These are phyloP conservation scores for Leptinotarsa tumamoca DNA, from an alignment of 2,888 invertebrate genomes.

Conservation along the genomic window DNA sequence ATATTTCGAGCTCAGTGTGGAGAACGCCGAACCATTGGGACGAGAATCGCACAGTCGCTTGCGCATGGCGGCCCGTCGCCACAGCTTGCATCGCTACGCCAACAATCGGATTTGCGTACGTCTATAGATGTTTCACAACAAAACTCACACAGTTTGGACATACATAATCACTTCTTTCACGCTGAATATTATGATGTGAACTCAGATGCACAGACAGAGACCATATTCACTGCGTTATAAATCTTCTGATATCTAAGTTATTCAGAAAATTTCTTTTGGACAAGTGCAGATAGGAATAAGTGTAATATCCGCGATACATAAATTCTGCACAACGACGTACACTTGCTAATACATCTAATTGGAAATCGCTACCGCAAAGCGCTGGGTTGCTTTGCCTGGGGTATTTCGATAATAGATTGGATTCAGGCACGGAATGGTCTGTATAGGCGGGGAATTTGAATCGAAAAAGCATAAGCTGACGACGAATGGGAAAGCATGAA, in stretches of 20 bases:
- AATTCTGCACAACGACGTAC: constrained; percentile 51
- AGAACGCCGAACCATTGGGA: too few species aligned
- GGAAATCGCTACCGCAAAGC: constrained; percentile 57
- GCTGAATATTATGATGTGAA: constrained; percentile 1
- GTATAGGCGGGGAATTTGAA: constrained; percentile 30
- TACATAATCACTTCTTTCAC: too few species aligned
- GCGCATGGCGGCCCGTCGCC: too few species aligned
- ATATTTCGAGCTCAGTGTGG: too few species aligned
- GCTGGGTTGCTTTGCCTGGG: constrained; percentile 43
- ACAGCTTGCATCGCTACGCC: too few species aligned
- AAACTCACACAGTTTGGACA: too few species aligned
- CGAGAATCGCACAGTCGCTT: too few species aligned
- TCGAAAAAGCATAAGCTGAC: neutral
- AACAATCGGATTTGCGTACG: too few species aligned
- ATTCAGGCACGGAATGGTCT: constrained; percentile 35
- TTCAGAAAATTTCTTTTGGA: constrained; percentile 41
- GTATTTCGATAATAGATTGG: constrained; percentile 41
- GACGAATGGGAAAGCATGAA: too few species aligned
- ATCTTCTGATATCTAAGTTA: constrained; percentile 37
- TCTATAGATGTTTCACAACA: too few species aligned
- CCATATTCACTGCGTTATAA: neutral
- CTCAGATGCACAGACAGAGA: neutral
- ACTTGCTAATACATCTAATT: constrained; percentile 59
- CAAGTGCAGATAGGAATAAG: constrained; percentile 43
- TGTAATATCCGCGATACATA: constrained; percentile 50